Evolutionary conservation across 2,113 vertebrate species (phyloP).

Genomic region (Syrrhaptes paradoxus): DNA sequence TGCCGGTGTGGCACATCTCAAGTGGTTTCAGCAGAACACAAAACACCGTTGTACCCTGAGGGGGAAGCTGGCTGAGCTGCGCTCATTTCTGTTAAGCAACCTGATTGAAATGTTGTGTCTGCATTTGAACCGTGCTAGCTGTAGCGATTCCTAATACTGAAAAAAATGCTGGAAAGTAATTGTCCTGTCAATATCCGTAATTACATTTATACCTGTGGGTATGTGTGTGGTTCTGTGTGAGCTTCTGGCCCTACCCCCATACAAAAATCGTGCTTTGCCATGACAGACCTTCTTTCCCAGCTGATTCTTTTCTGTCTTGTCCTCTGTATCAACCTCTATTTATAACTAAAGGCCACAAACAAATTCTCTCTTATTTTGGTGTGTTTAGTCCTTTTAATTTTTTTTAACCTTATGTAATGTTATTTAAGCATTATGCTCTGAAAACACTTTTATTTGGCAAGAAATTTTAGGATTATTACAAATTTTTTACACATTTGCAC

Average conservation of each 20-base stretch:
- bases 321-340: not conserved
- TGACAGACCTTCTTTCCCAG: not conserved
- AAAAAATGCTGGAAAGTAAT: not conserved
- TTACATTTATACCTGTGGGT: not conserved
- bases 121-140: not conserved
- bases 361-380: not conserved
- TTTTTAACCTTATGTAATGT: not conserved
- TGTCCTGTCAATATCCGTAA: not conserved
- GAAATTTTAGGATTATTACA: not conserved
- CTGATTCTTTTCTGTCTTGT: not conserved
- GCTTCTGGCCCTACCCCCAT: not conserved
- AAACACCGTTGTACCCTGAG: not conserved
- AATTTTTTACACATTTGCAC: not conserved
- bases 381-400: not conserved
- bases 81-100: conserved; percentile 37
- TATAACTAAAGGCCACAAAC: not conserved
- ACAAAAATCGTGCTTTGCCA: not conserved
- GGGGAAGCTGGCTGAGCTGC: not conserved
- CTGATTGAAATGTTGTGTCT: not conserved
- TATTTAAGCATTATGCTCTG: not conserved
- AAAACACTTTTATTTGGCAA: not conserved
- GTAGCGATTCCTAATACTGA: not conserved
- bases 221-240: accelerated
- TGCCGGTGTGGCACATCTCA: conserved; percentile 40
- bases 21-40: conserved; percentile 54